A percentile compares a stretch with the other conserved stretches of the same genome.
Conservation (phyloP, 2,797 vertebrate species). For the Manis pentadactyla region DNA sequence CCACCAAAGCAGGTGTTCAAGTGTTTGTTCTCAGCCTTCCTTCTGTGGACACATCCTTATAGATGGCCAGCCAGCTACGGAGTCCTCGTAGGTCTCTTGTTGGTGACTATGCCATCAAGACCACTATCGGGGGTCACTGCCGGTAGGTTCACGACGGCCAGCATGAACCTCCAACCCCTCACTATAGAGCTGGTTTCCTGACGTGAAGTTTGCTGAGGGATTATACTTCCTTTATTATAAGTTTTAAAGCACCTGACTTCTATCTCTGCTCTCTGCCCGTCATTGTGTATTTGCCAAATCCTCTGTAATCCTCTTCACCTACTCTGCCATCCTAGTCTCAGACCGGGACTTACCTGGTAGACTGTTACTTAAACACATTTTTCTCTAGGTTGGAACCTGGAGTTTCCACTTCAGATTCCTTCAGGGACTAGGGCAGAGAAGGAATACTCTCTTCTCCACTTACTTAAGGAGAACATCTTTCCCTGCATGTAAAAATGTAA, state of each 20-base stretch:
- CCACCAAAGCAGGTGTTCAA: constrained; percentile 23
- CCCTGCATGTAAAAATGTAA: background rate
- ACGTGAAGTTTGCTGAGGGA: background rate
- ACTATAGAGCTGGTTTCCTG: background rate
- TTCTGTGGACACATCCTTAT: background rate
- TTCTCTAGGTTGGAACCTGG: background rate
- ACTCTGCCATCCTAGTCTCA: background rate
- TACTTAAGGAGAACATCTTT: constrained; percentile 1
- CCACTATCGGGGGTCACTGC: background rate
- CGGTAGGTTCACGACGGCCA: background rate
- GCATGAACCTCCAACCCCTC: background rate
- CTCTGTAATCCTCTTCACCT: background rate
- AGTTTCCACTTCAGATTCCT: background rate
- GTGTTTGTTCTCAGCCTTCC: constrained; percentile 43
- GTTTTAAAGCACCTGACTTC: background rate
- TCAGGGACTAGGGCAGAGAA: background rate
- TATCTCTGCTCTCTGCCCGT: background rate
- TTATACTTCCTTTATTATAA: background rate
- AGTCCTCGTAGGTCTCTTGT: background rate
- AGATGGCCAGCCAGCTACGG: background rate
- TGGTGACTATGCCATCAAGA: background rate
- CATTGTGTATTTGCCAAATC: background rate
- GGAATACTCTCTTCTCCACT: background rate
- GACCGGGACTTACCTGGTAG: background rate
- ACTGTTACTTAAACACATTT: background rate